Conservation (phyloP, 1,140 invertebrate species). For the Platyscapa corneri region DNA sequence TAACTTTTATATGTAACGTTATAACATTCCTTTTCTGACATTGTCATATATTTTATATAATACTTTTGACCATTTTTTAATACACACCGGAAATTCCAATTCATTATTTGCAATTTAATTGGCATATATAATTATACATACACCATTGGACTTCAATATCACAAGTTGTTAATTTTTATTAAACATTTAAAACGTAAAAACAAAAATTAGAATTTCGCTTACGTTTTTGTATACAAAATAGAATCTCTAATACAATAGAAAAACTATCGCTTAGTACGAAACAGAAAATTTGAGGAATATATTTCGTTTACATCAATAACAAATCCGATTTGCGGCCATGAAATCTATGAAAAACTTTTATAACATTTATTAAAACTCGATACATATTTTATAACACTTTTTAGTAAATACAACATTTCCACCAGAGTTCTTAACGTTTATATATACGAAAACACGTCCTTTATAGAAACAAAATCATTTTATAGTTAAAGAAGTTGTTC, state of each 20-base stretch:
- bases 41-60: background rate
- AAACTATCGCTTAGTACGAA: background rate
- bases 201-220: background rate
- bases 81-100: background rate
- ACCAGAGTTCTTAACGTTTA: conserved; percentile 20
- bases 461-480: background rate
- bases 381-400: background rate
- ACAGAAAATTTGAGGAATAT: background rate
- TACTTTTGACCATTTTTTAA: background rate
- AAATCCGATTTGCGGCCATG: background rate
- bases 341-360: conserved; percentile 19
- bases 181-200: conserved; percentile 34
- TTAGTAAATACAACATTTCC: background rate
- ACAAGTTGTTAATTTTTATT: conserved; percentile 51
- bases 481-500: background rate
- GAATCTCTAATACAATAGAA: background rate
- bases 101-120: background rate
- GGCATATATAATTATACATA: background rate
- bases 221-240: background rate
- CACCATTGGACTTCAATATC: background rate
- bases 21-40: background rate
- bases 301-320: background rate
- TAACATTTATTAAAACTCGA: conserved; percentile 6
- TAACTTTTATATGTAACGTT: background rate
- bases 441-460: background rate